Base-by-base conservation (phyloP, 2,888 invertebrate genomes). In the Bugula neritina region DNA sequence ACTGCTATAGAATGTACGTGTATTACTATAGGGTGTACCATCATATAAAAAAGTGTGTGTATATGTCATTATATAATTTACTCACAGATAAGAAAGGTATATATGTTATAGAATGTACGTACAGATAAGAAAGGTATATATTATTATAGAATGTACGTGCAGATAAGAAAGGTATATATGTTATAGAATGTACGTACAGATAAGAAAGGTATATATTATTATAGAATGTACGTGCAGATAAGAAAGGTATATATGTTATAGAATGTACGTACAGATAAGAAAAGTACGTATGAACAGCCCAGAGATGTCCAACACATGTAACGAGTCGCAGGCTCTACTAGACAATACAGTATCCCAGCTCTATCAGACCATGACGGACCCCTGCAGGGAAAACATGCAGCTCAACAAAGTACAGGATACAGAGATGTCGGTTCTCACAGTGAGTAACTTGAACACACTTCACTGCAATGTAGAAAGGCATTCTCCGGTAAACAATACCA, bases 321-420 rank as follows among this genome's bases (percentile, higher is more conserved):
- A 63, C 31, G 63, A 63, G n/a, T 27, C 63, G 3, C 63, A 63
- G n/a, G 63, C 31, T 25, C 34, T 63, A 31, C 27, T 63, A 10
- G 63, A 63, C 34, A 63, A 27, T n/a, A 63, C 63, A 2, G 63
- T 63, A 31, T 21, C 63, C 10, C 63, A 63, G 27, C 63, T 63
- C 3, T 63, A 63, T 34, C 29, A 29, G 5, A 29, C 31, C 13
- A 63, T 63, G 63, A 63, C 63, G 10, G 63, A 63, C 29, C 29
- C 17, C 31, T 63, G 63, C 63, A 63, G 63, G n/a, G 63, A 63
- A n/a, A 63, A 63, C 34, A 34, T 63, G 31, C 27, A 2, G 13
- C 31, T 63, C 31, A 63, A 63, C n/a, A 63, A 63, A 34, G 31
- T 63, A 27, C 63, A 63, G n/a, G 63, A 63, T 63, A 63, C 63